Percentiles rank a stretch among this genome's conserved stretches.
phyloP scores from a whole-genome alignment of 2,113 vertebrate genomes.

The Crocuta crocuta region DNA sequence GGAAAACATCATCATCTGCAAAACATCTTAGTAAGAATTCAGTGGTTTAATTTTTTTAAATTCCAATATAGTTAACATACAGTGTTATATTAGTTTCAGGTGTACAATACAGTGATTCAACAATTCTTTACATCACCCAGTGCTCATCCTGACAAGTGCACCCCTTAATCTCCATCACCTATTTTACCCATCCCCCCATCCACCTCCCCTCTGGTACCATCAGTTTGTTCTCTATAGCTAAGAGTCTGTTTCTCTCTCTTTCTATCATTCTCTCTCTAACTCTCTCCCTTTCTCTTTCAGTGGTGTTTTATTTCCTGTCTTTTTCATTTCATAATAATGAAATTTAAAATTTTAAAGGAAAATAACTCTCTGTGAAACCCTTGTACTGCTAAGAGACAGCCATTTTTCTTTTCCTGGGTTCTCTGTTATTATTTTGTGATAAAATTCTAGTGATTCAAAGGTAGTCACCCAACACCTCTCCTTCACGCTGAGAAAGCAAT shows the following conservation, averaged over 20 bases:
- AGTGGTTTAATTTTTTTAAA: not conserved
- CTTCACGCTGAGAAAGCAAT: not conserved
- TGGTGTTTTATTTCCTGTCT: not conserved
- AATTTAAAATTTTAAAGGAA: not conserved
- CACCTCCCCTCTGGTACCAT: not conserved
- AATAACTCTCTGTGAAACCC: not conserved
- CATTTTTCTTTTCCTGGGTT: not conserved
- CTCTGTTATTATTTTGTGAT: not conserved
- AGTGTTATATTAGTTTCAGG: not conserved
- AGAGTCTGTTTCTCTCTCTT: not conserved
- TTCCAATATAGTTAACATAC: not conserved
- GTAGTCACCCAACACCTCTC: conserved; percentile 15
- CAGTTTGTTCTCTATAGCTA: not conserved
- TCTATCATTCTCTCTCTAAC: not conserved
- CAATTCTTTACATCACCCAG: not conserved
- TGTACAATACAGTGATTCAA: not conserved
- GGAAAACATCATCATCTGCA: not conserved
- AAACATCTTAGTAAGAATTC: not conserved
- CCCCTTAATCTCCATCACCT: not conserved
- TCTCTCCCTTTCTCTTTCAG: not conserved
- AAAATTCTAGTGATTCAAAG: not conserved
- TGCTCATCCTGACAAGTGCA: not conserved
- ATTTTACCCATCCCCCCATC: not conserved
- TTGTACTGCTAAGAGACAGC: not conserved
- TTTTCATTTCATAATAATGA: conserved; percentile 1